Conservation (phyloP, 64 coral and sea anemone genomes). For the Acropora yongei region DNA sequence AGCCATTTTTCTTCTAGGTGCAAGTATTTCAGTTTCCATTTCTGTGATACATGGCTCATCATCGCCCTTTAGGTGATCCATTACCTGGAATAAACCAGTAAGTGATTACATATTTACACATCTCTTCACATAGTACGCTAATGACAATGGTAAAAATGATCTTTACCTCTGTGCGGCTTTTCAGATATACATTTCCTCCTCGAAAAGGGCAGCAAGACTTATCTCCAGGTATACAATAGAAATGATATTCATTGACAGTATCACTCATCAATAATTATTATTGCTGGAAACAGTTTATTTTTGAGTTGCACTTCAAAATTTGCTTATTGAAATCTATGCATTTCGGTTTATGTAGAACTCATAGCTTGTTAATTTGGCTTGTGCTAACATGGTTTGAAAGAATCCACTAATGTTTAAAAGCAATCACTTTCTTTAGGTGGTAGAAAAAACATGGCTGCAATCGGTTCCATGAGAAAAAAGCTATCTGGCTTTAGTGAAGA, state of each 20-base stretch:
- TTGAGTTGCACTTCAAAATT: no score
- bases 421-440: slow-evolving; percentile 35
- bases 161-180: not conserved
- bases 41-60: slow-evolving; percentile 26
- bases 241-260: not conserved
- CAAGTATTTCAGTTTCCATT: not conserved
- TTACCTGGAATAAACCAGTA: slow-evolving; percentile 35
- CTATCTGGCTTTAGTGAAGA: slow-evolving; percentile 78
- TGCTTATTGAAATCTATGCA: no score
- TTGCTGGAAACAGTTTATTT: no score
- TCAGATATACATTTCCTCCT: slow-evolving; percentile 59
- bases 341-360: no score
- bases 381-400: no score
- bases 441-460: slow-evolving; percentile 77
- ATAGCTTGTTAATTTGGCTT: no score
- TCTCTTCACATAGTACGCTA: no score
- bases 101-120: not conserved
- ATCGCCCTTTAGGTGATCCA: slow-evolving; percentile 46
- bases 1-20: not conserved
- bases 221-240: slow-evolving; percentile 45
- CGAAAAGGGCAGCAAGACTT: slow-evolving; percentile 65
- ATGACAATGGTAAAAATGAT: not conserved
- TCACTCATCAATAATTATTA: no score
- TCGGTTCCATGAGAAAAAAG: slow-evolving; percentile 85
- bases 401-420: not conserved